Base-by-base conservation (phyloP, 2,888 invertebrate genomes). In the Seira ritae region DNA sequence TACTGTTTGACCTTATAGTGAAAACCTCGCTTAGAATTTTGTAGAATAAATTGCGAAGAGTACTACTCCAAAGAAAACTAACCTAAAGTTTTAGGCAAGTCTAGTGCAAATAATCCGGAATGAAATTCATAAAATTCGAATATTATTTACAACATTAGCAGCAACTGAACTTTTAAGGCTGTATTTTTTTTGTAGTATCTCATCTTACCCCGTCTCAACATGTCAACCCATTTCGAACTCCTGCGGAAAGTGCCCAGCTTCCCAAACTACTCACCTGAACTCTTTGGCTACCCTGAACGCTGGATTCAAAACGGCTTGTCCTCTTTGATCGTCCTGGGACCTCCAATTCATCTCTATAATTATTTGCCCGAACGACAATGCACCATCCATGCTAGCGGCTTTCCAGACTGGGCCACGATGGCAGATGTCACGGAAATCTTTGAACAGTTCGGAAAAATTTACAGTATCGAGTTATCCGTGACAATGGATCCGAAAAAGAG, bases 241-340 rank as follows among this genome's bases (percentile, higher is more conserved):
- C 78, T 88, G 0, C 85, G 86, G 0, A 80, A 78, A 22, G 85
- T 88, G 3, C 88, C 88, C 4, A 84, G 73, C 65, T 88, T 88
- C 70, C 88, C 88, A 37, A 87, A 88, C 66, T 87, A 87, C 55
- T 74, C 84, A 0, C 69, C 78, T 12, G 71, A 75, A 1, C 78
- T 85, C 0, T 88, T 87, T 78, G 86, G 86, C 4, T 87, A 87
- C 72, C 88, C 88, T 8, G 87, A 88, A 68, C 82, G 88, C 19
- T 31, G 72, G 1, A 17, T 83, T 55, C 80, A 79, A 1, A 85
- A 75, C 67, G 85, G 74, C 19, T 65, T 81, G 10, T 71, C 86
- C 17, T 87, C 86, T 22, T 17, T 87, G 1, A 75, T 87, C 12
- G 83, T 86, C 8, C 74, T 88, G 31, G 88, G 88, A 10, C 88